Base-by-base conservation (phyloP, 1,140 invertebrate genomes). In the Eumeta japonica region DNA sequence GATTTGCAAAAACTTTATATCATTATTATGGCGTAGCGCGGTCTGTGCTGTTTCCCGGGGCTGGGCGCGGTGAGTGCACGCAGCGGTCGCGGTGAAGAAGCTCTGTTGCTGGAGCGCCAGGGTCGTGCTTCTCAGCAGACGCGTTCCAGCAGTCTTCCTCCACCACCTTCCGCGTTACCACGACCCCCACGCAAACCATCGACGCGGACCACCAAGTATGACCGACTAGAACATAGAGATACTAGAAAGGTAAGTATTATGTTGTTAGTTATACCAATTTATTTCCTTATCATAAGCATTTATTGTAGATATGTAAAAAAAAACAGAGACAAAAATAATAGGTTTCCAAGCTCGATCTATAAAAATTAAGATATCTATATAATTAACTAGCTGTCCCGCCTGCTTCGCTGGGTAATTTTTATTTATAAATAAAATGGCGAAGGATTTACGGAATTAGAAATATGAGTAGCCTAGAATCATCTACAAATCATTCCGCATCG, bases 21-120 rank as follows among this genome's bases (percentile, higher is more conserved):
- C 5, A 7, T 24, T 24, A 24, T 7, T 24, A 7, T 24, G n/a
- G 5, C 82, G 79, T 82, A 87, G 87, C 84, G 85, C 62, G 87
- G 84, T 62, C 81, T 88, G 67, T 89, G 86, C 83, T 90, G 86
- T 83, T 89, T 89, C 85, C 87, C 88, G 79, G 86, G 90, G 76
- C 83, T 86, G 79, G 79, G 86, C 81, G 80, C 88, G 62, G 81
- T 68, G 14, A 62, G 62, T 0, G 62, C 49, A 3, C 78, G 80
- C 24, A 76, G 75, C 5, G 75, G 76, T 5, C 77, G 79, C 29
- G 80, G 82, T 2, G 83, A 86, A 49, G 85, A 87, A 39, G 87
- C 87, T 54, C 75, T 87, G 55, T 77, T 89, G 15, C 58, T 88
- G 41, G 86, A 88, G 62, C 85, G 87, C 38, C 86, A 88, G 50